These are phyloP conservation scores for Lytechinus pictus DNA, from an alignment of 35 echinoderm and acorn worm species.

Conservation along the genomic window DNA sequence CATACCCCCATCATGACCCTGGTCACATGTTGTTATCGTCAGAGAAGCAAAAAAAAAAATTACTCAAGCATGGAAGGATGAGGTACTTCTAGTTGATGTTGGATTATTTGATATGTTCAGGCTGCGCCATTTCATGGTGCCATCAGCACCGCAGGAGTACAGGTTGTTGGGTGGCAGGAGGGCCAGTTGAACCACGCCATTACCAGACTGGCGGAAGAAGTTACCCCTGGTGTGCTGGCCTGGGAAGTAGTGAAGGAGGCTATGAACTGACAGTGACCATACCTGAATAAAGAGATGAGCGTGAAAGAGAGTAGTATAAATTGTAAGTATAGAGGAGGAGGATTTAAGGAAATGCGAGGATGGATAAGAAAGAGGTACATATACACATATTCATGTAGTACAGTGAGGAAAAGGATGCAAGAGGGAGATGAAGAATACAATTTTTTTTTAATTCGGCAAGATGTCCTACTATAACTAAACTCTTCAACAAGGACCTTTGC, in stretches of 20 bases:
- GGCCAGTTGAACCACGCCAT: constrained; percentile 88
- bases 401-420: too few relatives aligned
- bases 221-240: constrained; percentile 87
- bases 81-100: constrained; percentile 8
- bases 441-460: too few relatives aligned
- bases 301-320: not conserved
- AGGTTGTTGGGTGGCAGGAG: constrained; percentile 83
- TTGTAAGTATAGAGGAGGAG: not conserved
- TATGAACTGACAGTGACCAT: constrained; percentile 89
- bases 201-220: constrained; percentile 88
- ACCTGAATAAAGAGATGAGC: constrained; percentile 61
- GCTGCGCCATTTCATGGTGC: constrained; percentile 93
- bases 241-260: constrained; percentile 89
- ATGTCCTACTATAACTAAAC: too few relatives aligned
- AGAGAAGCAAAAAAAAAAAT: not conserved
- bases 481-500: too few relatives aligned
- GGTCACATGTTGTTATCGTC: not conserved
- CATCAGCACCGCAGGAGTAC: constrained; percentile 97
- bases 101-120: constrained; percentile 38
- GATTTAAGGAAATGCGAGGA: too few relatives aligned
- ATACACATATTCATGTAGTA: too few relatives aligned
- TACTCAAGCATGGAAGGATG: not conserved
- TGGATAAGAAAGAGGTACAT: too few relatives aligned
- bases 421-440: too few relatives aligned
- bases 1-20: not conserved